Evolutionary conservation across 2,113 vertebrate species (phyloP), one percentile per base, ranked within the genome.

Genomic region (Nesoenas mayeri): DNA sequence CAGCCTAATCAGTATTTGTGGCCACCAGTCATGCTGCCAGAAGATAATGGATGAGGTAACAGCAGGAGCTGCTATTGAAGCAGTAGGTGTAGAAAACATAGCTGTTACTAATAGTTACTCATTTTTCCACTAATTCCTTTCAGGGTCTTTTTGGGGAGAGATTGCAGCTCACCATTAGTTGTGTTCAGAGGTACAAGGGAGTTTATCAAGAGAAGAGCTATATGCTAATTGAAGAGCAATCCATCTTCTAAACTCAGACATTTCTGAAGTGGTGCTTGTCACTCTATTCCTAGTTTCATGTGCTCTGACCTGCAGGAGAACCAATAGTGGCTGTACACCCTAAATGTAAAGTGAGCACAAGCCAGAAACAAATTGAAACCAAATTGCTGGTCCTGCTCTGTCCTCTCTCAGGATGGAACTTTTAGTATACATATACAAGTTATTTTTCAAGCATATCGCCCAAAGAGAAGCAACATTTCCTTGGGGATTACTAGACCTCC

Each of bases 251-350:
- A 81, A 81, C 3, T 0, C 19, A 87, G 69, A 8, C 2, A 11
- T 67, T 82, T 89, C 53, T 85, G 6, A 74, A 85, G 42, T 14
- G 42, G 2, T 80, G 9, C 6, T 81, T 64, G 13, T 64, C 34
- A 40, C 51, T 80, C 22, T 60, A 0, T 36, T 74, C 20, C 28
- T 62, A 22, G 18, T 75, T 83, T 58, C 15, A 4, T 3, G 4
- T 36, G 22, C 24, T 65, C 48, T 83, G 58, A 69, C 8, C 32
- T 50, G n/a, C 7, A 48, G 47, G 12, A 92, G 36, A 91, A 70
- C 24, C 0, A 0, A 16, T 3, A 32, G 22, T 6, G 21, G 40
- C 28, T 1, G 0, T 3, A 2, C 7, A 18, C 17, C 10, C 28
- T 60, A 64, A 64, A 50, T 15, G 19, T 36, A 57, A 91, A 77